Conservation (phyloP, 2,113 vertebrate species). For the Anthoscopus minutus region DNA sequence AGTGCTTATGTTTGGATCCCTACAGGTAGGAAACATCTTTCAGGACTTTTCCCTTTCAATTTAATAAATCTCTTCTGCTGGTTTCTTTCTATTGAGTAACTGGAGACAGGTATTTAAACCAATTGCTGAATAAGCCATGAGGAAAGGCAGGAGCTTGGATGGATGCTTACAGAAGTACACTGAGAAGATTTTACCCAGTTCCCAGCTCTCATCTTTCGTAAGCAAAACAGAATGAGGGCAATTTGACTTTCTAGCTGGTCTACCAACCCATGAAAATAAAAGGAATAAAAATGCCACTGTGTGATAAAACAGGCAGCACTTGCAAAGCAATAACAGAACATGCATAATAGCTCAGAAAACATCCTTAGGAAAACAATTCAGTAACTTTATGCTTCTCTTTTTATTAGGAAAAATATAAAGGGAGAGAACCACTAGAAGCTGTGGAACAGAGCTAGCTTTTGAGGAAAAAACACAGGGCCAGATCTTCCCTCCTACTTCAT, state of each 20-base stretch:
- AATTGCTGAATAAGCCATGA: background rate
- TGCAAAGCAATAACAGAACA: background rate
- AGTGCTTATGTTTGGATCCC: background rate
- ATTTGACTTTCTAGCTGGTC: background rate
- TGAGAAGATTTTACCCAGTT: background rate
- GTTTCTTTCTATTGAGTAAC: background rate
- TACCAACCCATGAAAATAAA: conserved; percentile 1
- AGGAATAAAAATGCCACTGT: background rate
- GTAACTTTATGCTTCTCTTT: background rate
- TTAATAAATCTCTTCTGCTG: background rate
- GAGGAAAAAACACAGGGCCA: conserved; percentile 13
- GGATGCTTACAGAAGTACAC: background rate
- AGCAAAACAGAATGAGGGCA: conserved; percentile 32
- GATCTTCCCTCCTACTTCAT: background rate
- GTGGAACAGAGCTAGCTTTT: background rate
- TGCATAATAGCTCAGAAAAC: background rate
- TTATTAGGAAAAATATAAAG: background rate
- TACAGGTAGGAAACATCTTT: background rate
- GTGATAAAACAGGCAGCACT: background rate
- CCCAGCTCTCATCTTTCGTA: background rate
- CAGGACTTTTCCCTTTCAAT: background rate
- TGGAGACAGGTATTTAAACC: background rate
- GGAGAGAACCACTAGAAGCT: background rate
- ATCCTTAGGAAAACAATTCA: background rate
- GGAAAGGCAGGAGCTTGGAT: background rate